phyloP scores from a whole-genome alignment of 2,888 invertebrate species.

The Hirudinaria manillensis region DNA sequence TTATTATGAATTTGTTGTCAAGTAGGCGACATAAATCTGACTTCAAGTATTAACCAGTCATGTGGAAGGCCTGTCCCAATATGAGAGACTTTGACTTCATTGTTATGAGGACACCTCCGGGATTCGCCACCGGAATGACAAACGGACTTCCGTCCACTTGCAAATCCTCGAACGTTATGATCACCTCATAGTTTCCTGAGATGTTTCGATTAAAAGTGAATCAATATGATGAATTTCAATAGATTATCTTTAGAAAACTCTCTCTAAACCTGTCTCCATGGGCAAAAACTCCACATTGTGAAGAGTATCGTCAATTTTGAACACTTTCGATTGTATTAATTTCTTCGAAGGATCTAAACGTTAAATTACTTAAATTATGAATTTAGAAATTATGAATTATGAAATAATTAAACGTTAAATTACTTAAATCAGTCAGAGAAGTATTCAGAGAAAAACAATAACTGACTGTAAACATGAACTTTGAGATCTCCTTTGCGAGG shows the following conservation, averaged over 20 bases:
- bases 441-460: not conserved
- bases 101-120: conserved; percentile 23
- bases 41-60: conserved; percentile 7
- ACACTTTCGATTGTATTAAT: conserved; percentile 34
- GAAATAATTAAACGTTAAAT: no score
- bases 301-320: conserved; percentile 34
- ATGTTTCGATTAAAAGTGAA: not conserved
- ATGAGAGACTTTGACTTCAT: conserved; percentile 18
- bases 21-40: conserved; percentile 50
- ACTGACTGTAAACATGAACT: conserved; percentile 33
- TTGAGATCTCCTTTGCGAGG: conserved; percentile 32
- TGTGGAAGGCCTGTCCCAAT: conserved; percentile 21
- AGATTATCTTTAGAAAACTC: not conserved
- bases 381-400: no score
- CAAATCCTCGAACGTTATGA: conserved; percentile 55
- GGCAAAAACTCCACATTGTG: conserved; percentile 45
- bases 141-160: conserved; percentile 85
- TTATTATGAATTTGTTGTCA: no score
- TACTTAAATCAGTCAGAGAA: not conserved
- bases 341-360: conserved; percentile 35
- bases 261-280: conserved; percentile 40
- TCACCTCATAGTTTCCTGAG: conserved; percentile 59
- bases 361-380: not conserved
- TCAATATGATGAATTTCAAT: not conserved
- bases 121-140: conserved; percentile 62